Percentiles rank a stretch among this genome's conserved stretches.
Conservation (phyloP, 2,797 vertebrate genomes). For the Notoglanidium macrostoma region DNA sequence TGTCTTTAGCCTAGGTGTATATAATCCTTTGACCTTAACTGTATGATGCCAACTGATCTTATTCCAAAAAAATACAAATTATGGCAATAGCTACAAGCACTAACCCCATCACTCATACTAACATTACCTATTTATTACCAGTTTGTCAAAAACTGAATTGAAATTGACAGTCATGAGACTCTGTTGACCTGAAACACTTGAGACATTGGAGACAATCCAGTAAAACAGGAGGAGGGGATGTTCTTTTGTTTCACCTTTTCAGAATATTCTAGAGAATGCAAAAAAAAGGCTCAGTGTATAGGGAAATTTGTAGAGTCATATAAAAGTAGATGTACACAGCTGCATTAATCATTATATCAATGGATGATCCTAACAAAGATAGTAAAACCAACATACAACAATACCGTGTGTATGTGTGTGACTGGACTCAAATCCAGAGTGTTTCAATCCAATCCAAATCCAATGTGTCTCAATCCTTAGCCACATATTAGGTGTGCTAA, state of each 20-base stretch:
- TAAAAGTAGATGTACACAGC: no score
- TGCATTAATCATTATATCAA: no score
- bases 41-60: neutral
- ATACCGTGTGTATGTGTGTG: no score
- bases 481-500: slow-evolving; percentile 53
- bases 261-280: no score
- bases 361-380: no score
- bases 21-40: neutral
- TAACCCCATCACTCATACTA: neutral
- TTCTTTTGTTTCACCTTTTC: neutral
- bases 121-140: neutral
- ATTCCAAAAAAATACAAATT: neutral
- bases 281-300: no score
- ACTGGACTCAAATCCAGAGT: no score
- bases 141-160: neutral
- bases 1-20: neutral
- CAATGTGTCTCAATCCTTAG: slow-evolving; percentile 12
- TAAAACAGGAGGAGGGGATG: neutral
- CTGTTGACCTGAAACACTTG: neutral
- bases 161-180: neutral
- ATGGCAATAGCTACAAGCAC: neutral
- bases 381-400: no score
- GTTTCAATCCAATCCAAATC: no score
- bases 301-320: no score
- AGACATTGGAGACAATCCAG: neutral